Conservation (phyloP, 2,113 vertebrate species). For the Odobenus rosmarus region DNA sequence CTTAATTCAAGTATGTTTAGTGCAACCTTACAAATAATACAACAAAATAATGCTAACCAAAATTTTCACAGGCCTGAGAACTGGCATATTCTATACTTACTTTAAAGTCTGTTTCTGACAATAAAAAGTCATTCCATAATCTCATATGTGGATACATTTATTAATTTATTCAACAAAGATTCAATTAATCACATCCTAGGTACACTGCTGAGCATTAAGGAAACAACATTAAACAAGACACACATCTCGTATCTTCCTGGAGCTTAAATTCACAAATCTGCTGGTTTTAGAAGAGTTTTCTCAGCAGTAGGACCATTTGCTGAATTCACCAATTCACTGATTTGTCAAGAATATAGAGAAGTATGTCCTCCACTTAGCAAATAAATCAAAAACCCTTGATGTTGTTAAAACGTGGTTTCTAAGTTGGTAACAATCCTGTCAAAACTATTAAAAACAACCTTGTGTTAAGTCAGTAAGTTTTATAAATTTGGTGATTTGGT, state of each 20-base stretch:
- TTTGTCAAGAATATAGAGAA: conserved; percentile 49
- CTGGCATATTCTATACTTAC: neutral
- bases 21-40: neutral
- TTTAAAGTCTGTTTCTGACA: neutral
- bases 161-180: conserved; percentile 69
- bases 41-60: neutral
- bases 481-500: neutral
- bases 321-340: conserved; percentile 47
- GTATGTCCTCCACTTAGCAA: neutral
- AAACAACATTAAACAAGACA: conserved; percentile 66
- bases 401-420: neutral
- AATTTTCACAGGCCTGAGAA: neutral
- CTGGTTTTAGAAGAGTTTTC: conserved; percentile 49
- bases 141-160: conserved; percentile 7
- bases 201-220: conserved; percentile 26
- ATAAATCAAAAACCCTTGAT: neutral
- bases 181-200: conserved; percentile 58
- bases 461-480: neutral
- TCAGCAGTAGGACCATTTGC: conserved; percentile 60
- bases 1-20: neutral
- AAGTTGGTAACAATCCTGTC: neutral
- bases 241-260: neutral
- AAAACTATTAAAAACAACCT: neutral
- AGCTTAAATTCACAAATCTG: conserved; percentile 43
- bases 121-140: neutral